Evolutionary conservation across 2,888 invertebrate species (phyloP).

Genomic region (Stenichneumon culpator): DNA sequence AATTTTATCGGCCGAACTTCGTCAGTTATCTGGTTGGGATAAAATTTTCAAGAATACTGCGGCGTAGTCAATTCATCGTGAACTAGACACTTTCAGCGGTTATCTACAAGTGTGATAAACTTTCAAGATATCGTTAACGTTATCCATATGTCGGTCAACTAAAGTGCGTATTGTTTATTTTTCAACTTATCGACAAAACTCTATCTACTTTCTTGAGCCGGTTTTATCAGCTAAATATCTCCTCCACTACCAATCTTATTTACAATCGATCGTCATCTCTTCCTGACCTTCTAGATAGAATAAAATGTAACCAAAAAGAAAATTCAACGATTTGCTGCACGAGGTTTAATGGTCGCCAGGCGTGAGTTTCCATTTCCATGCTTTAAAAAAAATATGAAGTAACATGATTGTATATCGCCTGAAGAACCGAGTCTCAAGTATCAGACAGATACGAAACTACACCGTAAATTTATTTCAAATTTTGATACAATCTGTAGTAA

Average conservation of each 20-base stretch:
- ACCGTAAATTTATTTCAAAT: no score
- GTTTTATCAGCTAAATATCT: background rate
- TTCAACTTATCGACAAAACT: background rate
- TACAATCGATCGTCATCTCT: background rate
- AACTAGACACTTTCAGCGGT: background rate
- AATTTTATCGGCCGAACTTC: no score
- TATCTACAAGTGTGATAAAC: background rate
- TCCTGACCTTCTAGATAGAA: background rate
- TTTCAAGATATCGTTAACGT: background rate
- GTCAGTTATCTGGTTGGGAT: background rate
- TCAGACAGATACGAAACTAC: no score
- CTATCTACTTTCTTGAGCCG: background rate
- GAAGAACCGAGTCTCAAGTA: background rate
- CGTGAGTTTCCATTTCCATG: background rate
- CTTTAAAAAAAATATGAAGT: background rate
- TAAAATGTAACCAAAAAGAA: background rate
- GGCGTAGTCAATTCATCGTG: background rate
- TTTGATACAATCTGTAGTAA: no score
- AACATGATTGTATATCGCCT: no score
- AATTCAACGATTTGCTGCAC: background rate
- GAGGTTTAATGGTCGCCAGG: background rate
- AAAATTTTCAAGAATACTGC: background rate
- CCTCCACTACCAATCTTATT: background rate
- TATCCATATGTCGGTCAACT: background rate
- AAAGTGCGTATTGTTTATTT: background rate